Conservation (phyloP, 2,888 invertebrate genomes). For the Nomada flava region DNA sequence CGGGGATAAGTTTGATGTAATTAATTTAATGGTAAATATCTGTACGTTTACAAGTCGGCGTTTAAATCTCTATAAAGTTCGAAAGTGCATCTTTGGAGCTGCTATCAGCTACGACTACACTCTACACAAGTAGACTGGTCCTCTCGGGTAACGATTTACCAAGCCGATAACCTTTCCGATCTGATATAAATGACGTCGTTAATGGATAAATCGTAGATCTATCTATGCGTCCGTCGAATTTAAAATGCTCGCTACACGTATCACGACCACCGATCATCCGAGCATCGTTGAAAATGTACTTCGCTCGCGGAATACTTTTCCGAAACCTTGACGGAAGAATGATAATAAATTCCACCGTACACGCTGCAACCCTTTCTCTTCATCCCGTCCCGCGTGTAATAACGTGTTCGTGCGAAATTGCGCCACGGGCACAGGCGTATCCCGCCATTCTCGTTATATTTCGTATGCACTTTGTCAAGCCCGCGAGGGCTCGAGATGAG, state of each 20-base stretch:
- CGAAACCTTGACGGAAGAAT: too few relatives aligned
- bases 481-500: slow-evolving; percentile 39
- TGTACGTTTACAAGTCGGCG: not conserved
- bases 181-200: not conserved
- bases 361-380: not conserved
- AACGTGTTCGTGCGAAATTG: slow-evolving; percentile 50
- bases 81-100: not conserved
- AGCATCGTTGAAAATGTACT: not conserved
- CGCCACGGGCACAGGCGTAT: slow-evolving; percentile 37
- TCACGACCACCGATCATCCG: not conserved
- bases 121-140: not conserved
- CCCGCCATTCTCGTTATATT: slow-evolving; percentile 57
- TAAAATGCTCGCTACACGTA: not conserved
- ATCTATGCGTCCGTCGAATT: not conserved
- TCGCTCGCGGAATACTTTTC: not conserved
- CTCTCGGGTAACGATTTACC: not conserved
- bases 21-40: not conserved
- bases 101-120: not conserved
- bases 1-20: too few relatives aligned
- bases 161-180: not conserved
- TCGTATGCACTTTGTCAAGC: slow-evolving; percentile 61
- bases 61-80: too few relatives aligned
- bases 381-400: slow-evolving; percentile 6
- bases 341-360: slow-evolving; percentile 5
- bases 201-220: not conserved